A percentile compares a stretch with the other conserved stretches of the same genome.
Evolutionary conservation across 2,888 invertebrate species (phyloP).

Genomic region (Periphyllus acericola): DNA sequence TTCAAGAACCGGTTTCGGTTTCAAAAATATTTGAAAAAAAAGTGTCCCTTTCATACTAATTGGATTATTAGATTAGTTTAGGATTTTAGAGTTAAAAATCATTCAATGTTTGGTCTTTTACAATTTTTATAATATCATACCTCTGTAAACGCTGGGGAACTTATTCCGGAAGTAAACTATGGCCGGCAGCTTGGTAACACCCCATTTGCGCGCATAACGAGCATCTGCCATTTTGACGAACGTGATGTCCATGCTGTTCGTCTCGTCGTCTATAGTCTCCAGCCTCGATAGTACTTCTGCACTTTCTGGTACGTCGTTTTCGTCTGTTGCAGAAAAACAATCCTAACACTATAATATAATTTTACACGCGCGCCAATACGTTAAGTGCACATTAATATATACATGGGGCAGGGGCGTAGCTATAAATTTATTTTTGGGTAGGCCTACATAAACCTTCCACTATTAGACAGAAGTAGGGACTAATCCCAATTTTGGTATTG

Average conservation of each 20-base stretch:
- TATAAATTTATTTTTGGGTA: too few relatives aligned
- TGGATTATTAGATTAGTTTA: too few relatives aligned
- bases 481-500: too few relatives aligned
- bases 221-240: conserved; percentile 94
- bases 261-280: conserved; percentile 94
- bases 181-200: conserved; percentile 88
- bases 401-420: too few relatives aligned
- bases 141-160: conserved; percentile 93
- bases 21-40: too few relatives aligned
- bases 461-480: too few relatives aligned
- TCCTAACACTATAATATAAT: not conserved
- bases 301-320: conserved; percentile 82
- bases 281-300: conserved; percentile 83
- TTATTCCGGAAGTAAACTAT: conserved; percentile 91
- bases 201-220: conserved; percentile 92
- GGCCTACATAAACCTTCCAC: too few relatives aligned
- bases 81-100: too few relatives aligned
- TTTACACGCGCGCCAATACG: not conserved
- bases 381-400: too few relatives aligned
- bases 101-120: too few relatives aligned
- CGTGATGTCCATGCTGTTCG: conserved; percentile 91
- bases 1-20: too few relatives aligned
- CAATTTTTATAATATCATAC: conserved; percentile 67
- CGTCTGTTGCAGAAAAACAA: conserved; percentile 72
- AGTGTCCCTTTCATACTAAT: too few relatives aligned